Evolutionary conservation across 2,888 invertebrate species (phyloP).

Genomic region (Drosophila borealis): DNA sequence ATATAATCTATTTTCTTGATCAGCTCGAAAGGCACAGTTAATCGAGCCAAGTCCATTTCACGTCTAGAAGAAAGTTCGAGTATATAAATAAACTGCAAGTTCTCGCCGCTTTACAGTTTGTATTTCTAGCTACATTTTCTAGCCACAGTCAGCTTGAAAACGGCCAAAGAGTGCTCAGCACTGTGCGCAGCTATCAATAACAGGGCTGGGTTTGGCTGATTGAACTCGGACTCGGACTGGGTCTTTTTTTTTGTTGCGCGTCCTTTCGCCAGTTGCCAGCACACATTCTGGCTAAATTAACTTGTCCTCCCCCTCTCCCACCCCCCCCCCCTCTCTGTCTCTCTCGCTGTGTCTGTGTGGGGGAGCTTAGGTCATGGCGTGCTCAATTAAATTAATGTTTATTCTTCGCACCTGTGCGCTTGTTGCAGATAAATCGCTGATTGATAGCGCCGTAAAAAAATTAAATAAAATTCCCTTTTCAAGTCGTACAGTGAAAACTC

Average conservation of each 20-base stretch:
- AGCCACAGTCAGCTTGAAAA: conserved; percentile 7
- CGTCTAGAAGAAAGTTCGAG: too few species aligned
- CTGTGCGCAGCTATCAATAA: conserved; percentile 17
- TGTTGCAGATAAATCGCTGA: conserved; percentile 33
- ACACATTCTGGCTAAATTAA: conserved; percentile 18
- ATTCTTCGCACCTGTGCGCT: conserved; percentile 34
- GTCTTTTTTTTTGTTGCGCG: neutral
- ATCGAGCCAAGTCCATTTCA: too few species aligned
- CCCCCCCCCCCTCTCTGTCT: neutral
- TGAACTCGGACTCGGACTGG: neutral
- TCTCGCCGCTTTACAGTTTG: too few species aligned
- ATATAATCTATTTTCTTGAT: too few species aligned
- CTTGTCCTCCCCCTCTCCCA: neutral
- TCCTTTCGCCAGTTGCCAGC: conserved; percentile 26
- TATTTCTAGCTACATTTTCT: neutral
- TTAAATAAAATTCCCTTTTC: conserved; percentile 1
- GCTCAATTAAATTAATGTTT: conserved; percentile 51
- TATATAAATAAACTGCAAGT: too few species aligned
- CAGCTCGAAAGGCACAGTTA: too few species aligned
- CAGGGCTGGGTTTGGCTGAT: neutral
- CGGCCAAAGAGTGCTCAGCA: conserved; percentile 20
- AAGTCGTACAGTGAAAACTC: neutral
- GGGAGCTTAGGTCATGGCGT: conserved; percentile 14
- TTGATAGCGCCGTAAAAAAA: conserved; percentile 10
- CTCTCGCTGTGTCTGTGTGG: neutral